Base-by-base conservation (phyloP, 2,797 vertebrate genomes). In the Anguilla obscura region DNA sequence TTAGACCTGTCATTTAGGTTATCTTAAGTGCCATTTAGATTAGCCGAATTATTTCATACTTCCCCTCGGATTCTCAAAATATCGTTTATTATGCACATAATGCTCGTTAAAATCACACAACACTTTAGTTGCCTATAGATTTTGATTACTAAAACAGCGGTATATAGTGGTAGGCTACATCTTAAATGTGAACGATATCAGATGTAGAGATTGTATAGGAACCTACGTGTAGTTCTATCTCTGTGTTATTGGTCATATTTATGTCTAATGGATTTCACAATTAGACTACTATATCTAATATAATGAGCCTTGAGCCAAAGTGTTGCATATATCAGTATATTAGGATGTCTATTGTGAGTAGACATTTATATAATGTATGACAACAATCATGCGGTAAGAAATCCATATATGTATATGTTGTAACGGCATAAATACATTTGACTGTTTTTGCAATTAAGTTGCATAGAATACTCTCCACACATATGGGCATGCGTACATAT, bases 281-380 rank as follows among this genome's bases (percentile, higher is more conserved):
- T 54, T 54, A 54, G 52, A 54, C 52, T 54, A 54, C 52, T 12
- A 12, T 54, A 54, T 9, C 52, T 54, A 54, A 12, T 54, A 54
- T 54, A 54, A 54, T 54, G 52, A 40, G 36, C 52, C 52, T 54
- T 54, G 1, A 54, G n/a, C 7, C 33, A 63, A 18, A 89, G 76
- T 88, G 85, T 89, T 91, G 90, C 89, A 90, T 91, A 91, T 87
- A 3, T 48, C 50, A 36, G 12, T 33, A 8, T 36, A 58, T 85
- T 21, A 27, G 9, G 36, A 9, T 40, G 7, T 18, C 6, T 40
- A 40, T 18, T 79, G 36, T 12, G 10, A 8, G 33, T 33, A 54
- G 6, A 6, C 48, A 50, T 21, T 82, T 48, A 45, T 33, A 27
- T 52, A 30, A 52, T 10, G 8, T 52, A 54, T 56, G 9, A 56